Evolutionary conservation across 2,888 invertebrate species (phyloP), one percentile per base, ranked within the genome.

Genomic region (Drosophila gaucha): DNA sequence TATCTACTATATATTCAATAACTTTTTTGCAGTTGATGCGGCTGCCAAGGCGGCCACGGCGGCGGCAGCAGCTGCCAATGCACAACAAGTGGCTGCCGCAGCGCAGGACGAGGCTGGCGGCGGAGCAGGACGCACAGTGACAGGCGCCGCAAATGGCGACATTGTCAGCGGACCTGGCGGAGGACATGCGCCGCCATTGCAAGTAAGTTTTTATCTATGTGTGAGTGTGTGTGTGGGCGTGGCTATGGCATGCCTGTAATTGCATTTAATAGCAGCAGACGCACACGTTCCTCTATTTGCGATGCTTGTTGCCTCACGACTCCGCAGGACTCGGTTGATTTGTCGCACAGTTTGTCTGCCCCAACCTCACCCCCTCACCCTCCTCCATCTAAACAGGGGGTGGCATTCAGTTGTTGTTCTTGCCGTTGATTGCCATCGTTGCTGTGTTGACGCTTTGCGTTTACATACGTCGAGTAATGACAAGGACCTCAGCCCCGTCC

Each of bases 141-240:
- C 44, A 55, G 74, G 85, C 84, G 78, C 82, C 51, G 94, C 94
- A 71, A 95, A 95, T 89, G 95, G 94, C 20, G 94, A 95, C 80
- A 92, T 94, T 74, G 91, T 92, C 24, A 72, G 76, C 50, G 83
- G 82, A n/a, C 50, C 70, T 14, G 78, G 78, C 35, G 69, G 56
- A 35, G 82, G 67, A 55, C 94, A 94, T 89, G 92, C 93, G 41
- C 94, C 95, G 50, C 92, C 94, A 68, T 89, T 95, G 63, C 93
- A 93, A 91, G 93, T 93, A 88, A 75, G 89, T 89, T 16, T 50
- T 50, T 43, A 52, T 12, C 18, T 12, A 12, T 28, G 43, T 54
- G 57, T 41, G 31, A 26, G 9, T 31, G 59, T n/a, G 43, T 9
- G 36, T 41, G 54, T 47, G 58, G 75, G 84, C 43, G 70, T 64